Evolutionary conservation across 2,113 vertebrate species (phyloP).

Genomic region (Ciconia maguari): DNA sequence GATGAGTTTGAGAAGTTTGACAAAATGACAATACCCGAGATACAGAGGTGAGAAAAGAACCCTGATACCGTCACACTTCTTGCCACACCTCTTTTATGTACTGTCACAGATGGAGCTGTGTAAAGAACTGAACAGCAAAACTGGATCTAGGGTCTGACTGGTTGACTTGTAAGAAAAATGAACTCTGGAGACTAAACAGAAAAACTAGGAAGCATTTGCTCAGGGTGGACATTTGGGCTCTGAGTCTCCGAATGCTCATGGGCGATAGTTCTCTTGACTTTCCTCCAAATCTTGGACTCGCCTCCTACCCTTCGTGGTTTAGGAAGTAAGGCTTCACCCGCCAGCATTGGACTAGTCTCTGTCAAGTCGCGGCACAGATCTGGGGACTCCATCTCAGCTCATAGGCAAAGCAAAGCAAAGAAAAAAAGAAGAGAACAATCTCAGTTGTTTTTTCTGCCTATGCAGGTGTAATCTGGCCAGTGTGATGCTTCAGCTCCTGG

Average conservation of each 20-base stretch:
- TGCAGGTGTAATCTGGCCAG: constrained; percentile 90
- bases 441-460: not conserved
- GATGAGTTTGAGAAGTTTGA: constrained; percentile 89
- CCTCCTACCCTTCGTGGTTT: not conserved
- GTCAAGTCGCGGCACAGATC: not conserved
- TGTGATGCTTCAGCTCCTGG: constrained; percentile 92
- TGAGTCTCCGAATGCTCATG: not conserved
- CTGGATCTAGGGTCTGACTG: not conserved
- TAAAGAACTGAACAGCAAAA: not conserved
- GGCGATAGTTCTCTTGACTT: not conserved
- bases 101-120: not conserved
- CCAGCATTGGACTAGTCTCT: not conserved
- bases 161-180: not conserved
- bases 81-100: not conserved
- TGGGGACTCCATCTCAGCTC: not conserved
- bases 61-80: not conserved
- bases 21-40: constrained; percentile 91
- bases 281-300: not conserved
- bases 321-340: not conserved
- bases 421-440: not conserved
- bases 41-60: constrained; percentile 85
- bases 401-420: not conserved
- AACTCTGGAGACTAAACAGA: not conserved
- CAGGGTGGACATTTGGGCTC: not conserved
- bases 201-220: not conserved